Conservation (phyloP, 2,888 invertebrate genomes). For the Limnephilus marmoratus region DNA sequence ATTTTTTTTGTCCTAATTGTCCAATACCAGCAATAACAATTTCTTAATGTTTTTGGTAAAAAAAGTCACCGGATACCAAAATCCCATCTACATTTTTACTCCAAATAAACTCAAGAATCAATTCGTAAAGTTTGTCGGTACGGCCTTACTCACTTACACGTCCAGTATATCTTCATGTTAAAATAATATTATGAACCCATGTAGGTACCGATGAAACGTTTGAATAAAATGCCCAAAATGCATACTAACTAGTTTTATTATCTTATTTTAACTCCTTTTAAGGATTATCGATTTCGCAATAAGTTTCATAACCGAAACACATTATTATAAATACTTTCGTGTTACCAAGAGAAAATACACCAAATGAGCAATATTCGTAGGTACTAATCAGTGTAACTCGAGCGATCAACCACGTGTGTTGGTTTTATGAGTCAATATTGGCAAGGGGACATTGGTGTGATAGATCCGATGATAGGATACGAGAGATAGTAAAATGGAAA, state of each 20-base stretch:
- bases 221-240: too few species aligned
- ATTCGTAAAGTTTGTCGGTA: too few species aligned
- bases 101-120: too few species aligned
- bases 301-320: background rate
- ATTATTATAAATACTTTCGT: background rate
- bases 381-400: background rate
- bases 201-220: too few species aligned
- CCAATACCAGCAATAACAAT: too few species aligned
- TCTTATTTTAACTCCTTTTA: background rate
- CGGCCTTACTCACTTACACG: too few species aligned
- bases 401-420: background rate
- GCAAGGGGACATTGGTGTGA: background rate
- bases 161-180: too few species aligned
- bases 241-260: background rate
- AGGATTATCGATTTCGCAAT: background rate
- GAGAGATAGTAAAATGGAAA: conserved; percentile 12
- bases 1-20: too few species aligned
- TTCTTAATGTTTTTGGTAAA: too few species aligned
- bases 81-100: too few species aligned
- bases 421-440: conserved; percentile 32
- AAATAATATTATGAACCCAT: too few species aligned
- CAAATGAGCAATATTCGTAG: background rate
- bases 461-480: background rate
- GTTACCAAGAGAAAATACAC: background rate
- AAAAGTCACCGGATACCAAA: too few species aligned